Base-by-base conservation (phyloP, 2,797 vertebrate species). In the Paramormyrops hopkinsi region DNA sequence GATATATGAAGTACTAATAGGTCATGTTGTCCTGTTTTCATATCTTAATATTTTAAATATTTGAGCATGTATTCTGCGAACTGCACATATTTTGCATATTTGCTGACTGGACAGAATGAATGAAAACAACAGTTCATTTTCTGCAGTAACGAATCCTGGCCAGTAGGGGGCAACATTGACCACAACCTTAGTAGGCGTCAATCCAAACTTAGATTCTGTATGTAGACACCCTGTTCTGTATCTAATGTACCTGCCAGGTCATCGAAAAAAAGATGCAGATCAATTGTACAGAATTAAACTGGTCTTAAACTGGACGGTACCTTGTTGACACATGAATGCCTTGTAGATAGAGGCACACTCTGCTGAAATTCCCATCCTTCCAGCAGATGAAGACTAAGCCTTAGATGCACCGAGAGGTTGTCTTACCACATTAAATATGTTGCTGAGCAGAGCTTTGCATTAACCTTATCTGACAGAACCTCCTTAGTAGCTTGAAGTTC, bases 81-180 rank as follows among this genome's bases (percentile, higher is more conserved):
- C n/a, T 84, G 37, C 44, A 51, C 9, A 51, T 51, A 51, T 25
- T 22, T 84, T 29, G 48, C 22, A 22, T 82, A 82, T 82, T 46
- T 44, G 41, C 76, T 82, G 76, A 82, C 37, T 82, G 22, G 44
- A 14, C 44, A 85, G 2, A 25, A 50, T 51, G 19, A 50, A 25
- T 51, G 48, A 29, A 84, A 85, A 25, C 48, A 25, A 7, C 46
- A 84, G 22, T 12, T 22, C 14, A 14, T 85, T 89, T 89, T 59
- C 37, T 53, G 25, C 17, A 73, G 48, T 89, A 86, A 41, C 17
- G 12, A 2, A 51, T 56, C 48, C 25, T 73, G 59, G 56, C 83
- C 88, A 69, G 56, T 89, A 69, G 88, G 59, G 88, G 88, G 44
- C 56, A 86, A 44, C 44, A 82, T 89, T 54, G 37, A 33, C 56